Evolutionary conservation across 2,113 vertebrate species (phyloP).

Genomic region (Phoenicopterus ruber): DNA sequence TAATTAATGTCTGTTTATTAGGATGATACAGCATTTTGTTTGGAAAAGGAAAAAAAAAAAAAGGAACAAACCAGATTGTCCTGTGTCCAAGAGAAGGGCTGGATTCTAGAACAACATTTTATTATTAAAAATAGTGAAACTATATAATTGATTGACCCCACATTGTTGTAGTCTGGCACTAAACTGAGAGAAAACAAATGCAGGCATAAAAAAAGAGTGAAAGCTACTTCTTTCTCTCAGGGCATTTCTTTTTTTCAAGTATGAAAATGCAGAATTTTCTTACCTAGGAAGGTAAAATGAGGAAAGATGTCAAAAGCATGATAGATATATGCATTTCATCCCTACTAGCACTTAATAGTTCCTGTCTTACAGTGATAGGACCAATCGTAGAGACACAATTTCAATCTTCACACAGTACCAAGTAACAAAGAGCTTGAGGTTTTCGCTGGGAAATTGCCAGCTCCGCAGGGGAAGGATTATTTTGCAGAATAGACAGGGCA

Average conservation of each 20-base stretch:
- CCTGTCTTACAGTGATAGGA: neutral
- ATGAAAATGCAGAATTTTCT: neutral
- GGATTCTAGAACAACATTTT: neutral
- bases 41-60: neutral
- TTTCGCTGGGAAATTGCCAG: neutral
- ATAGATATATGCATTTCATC: neutral
- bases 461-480: neutral
- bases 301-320: neutral
- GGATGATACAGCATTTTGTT: neutral
- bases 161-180: neutral
- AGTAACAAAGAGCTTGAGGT: neutral
- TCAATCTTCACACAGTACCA: neutral
- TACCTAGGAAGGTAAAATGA: neutral
- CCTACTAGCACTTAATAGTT: neutral
- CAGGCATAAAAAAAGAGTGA: neutral
- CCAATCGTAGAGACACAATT: fast-evolving
- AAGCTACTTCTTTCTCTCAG: neutral
- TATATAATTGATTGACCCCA: neutral
- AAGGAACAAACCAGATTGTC: neutral
- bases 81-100: neutral
- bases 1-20: neutral
- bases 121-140: neutral
- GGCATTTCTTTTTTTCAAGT: neutral
- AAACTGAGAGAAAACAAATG: neutral
- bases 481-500: neutral